Evolutionary conservation across 2,113 vertebrate species (phyloP), one percentile per base, ranked within the genome.

Genomic region (Coregonus clupeaformis): DNA sequence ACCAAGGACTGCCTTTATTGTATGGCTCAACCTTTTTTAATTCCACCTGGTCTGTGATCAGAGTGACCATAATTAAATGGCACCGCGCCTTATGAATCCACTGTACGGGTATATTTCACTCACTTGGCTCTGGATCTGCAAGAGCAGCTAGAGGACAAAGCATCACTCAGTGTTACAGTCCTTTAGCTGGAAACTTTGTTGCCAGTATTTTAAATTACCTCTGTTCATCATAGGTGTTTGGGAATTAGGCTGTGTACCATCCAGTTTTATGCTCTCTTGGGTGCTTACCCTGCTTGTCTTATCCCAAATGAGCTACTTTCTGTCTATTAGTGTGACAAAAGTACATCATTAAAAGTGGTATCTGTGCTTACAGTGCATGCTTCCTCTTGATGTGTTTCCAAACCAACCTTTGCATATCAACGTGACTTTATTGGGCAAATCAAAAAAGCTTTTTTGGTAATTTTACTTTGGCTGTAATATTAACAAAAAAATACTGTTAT

Each of bases 1-100:
- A 70, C 36, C 74, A 70, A 70, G 74, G 74, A 76, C 74, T 76
- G 36, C 36, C 68, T 69, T 70, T 76, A 76, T 64, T 24, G 59
- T 70, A 69, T 64, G 27, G 22, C 42, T 30, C 68, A 62, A 71
- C 62, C 68, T 68, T 70, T 29, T 45, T 55, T 75, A 69, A 76
- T 70, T 76, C 62, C 62, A 57, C 68, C 18, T 69, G 36, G n/a
- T 64, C 67, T 29, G 55, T 5, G 32, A 63, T 64, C 74, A 64
- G 68, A 49, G 36, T 63, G 24, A 70, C 22, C 55, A n/a, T 49
- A 76, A 70, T 69, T 70, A 76, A 76, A 70, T 52, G 25, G 9
- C 74, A 76, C 36, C 3, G 57, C 6, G 25, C 57, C 25, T 57
- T 64, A 63, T 64, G 68, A 70, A 70, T 64, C 74, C 52, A 76